Percentiles rank a stretch among this genome's conserved stretches.
Conservation (phyloP, 1,140 invertebrate genomes). For the Nebria ingens region DNA sequence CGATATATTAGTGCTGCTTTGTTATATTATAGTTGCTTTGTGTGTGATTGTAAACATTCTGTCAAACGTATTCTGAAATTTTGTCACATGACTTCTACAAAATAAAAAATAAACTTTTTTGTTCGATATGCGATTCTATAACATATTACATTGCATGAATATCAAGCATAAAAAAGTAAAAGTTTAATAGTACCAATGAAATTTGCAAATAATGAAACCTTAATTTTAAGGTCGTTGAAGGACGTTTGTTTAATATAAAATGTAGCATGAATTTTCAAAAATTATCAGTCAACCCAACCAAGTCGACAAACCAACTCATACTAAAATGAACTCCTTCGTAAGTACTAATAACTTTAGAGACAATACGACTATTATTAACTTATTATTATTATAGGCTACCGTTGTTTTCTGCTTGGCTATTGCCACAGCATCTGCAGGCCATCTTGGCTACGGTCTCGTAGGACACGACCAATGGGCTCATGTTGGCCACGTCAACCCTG, state of each 20-base stretch:
- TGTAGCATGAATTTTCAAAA: neutral
- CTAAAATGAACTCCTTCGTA: neutral
- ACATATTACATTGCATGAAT: too few relatives aligned
- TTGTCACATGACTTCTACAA: too few relatives aligned
- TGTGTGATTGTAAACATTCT: too few relatives aligned
- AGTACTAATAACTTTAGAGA: too few relatives aligned
- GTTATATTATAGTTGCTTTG: too few relatives aligned
- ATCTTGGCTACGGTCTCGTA: neutral
- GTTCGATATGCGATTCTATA: too few relatives aligned
- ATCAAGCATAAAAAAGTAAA: neutral
- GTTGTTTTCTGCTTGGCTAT: neutral
- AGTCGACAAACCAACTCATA: neutral
- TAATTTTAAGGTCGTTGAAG: neutral
- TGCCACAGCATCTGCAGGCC: neutral
- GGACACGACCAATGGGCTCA: neutral
- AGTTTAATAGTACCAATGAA: too few relatives aligned
- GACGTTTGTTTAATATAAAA: neutral
- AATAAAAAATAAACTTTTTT: too few relatives aligned
- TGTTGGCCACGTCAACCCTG: neutral
- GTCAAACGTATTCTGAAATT: too few relatives aligned
- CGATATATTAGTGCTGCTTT: too few relatives aligned
- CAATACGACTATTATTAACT: neutral
- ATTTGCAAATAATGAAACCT: too few relatives aligned
- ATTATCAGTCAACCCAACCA: too few relatives aligned
- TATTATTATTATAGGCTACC: neutral